Percentiles rank a stretch among this genome's conserved stretches.
Evolutionary conservation across 2,888 invertebrate species (phyloP).

Genomic region (Drosophila paracracens): DNA sequence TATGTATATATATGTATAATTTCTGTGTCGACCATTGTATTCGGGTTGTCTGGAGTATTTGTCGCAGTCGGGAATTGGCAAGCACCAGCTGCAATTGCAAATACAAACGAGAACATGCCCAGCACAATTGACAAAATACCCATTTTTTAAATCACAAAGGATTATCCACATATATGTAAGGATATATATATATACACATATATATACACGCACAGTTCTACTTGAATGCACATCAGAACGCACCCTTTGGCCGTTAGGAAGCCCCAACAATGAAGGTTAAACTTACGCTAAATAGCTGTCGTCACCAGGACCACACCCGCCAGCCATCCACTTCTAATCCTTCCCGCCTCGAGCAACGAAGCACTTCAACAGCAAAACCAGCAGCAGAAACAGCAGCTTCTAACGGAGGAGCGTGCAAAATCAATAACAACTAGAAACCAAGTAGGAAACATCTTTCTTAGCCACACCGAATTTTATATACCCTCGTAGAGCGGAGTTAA

Average conservation of each 20-base stretch:
- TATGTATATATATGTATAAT: conserved; percentile 22
- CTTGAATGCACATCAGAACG: conserved; percentile 50
- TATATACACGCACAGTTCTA: conserved; percentile 36
- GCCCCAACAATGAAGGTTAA: conserved; percentile 78
- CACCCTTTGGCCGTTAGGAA: conserved; percentile 57
- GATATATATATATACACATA: conserved; percentile 13
- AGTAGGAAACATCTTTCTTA: neutral
- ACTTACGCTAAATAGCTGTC: conserved; percentile 69
- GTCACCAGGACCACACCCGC: conserved; percentile 42
- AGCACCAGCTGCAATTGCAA: conserved; percentile 57
- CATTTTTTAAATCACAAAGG: conserved; percentile 58
- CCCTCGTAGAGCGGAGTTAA: neutral
- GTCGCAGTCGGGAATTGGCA: conserved; percentile 62
- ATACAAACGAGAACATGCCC: conserved; percentile 33
- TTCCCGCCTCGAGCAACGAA: conserved; percentile 39
- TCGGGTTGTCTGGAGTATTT: conserved; percentile 52
- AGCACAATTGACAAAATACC: conserved; percentile 51
- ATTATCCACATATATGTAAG: conserved; percentile 42
- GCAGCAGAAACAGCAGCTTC: conserved; percentile 30
- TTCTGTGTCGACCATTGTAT: conserved; percentile 44
- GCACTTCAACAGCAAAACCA: conserved; percentile 60
- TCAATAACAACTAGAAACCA: conserved; percentile 42
- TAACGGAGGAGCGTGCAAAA: conserved; percentile 36
- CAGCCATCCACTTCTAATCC: conserved; percentile 59
- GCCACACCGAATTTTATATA: neutral